Percentiles rank a stretch among this genome's conserved stretches.
phyloP scores from a whole-genome alignment of 2,888 invertebrate genomes.

The Drosophila longiperda region DNA sequence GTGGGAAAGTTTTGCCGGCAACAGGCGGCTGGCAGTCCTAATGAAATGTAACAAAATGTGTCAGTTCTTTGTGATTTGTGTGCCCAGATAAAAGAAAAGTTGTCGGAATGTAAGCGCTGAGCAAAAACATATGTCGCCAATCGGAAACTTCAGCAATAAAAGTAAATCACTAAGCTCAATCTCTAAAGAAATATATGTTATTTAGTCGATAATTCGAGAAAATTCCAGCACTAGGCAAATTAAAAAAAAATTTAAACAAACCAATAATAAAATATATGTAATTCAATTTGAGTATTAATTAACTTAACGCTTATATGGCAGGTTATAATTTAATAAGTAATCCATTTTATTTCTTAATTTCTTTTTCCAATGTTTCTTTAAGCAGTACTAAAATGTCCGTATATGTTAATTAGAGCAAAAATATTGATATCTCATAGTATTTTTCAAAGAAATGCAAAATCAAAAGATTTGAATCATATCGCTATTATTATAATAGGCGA shows the following conservation, averaged over 20 bases:
- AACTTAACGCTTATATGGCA: neutral
- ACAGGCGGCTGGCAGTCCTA: conserved; percentile 61
- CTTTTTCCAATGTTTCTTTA: neutral
- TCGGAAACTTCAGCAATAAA: neutral
- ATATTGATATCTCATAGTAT: neutral
- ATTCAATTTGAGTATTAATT: neutral
- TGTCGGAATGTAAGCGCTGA: conserved; percentile 39
- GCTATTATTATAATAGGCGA: neutral
- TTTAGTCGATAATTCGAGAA: neutral
- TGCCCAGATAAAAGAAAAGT: conserved; percentile 42
- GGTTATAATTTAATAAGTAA: neutral
- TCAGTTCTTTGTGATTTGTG: conserved; percentile 47
- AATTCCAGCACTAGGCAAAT: neutral
- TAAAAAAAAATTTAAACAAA: too few species aligned
- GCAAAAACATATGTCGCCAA: conserved; percentile 7
- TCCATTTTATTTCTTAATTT: neutral
- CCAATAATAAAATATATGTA: neutral
- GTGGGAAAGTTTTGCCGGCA: conserved; percentile 67
- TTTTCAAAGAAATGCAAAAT: neutral
- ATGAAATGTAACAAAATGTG: conserved; percentile 74
- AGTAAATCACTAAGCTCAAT: neutral
- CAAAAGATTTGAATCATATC: neutral
- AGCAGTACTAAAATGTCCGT: neutral
- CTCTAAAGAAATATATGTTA: neutral
- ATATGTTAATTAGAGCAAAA: neutral